Conservation (phyloP, 2,888 invertebrate genomes). For the Temnothorax ravouxi region DNA sequence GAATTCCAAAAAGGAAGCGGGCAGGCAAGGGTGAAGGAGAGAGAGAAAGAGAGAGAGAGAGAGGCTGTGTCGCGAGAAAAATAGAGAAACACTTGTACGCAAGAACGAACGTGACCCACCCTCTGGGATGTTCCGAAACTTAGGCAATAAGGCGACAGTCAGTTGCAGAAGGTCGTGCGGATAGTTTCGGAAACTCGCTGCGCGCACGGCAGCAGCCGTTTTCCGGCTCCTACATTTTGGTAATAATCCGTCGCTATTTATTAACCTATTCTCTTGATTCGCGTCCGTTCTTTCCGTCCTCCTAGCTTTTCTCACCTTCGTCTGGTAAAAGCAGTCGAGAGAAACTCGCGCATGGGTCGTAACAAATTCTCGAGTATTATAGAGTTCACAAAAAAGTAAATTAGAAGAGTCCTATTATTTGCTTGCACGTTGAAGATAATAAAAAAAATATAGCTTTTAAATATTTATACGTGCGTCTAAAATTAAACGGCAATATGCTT, state of each 20-base stretch:
- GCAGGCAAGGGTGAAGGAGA: slow-evolving; percentile 52
- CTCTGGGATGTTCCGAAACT: slow-evolving; percentile 80
- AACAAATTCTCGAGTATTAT: neutral
- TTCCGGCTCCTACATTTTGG: slow-evolving; percentile 23
- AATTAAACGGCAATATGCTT: neutral
- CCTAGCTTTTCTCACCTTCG: neutral
- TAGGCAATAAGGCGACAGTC: slow-evolving; percentile 82
- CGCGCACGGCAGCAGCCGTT: slow-evolving; percentile 67
- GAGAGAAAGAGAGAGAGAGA: slow-evolving; percentile 43
- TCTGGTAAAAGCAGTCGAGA: neutral
- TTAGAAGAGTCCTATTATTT: neutral
- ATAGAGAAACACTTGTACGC: slow-evolving; percentile 60
- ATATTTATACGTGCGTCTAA: neutral
- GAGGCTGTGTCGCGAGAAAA: slow-evolving; percentile 62
- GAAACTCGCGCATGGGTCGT: neutral
- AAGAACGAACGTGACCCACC: slow-evolving; percentile 46
- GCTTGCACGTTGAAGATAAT: neutral
- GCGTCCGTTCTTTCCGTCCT: neutral
- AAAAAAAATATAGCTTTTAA: neutral
- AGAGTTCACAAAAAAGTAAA: neutral
- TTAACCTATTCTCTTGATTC: slow-evolving; percentile 39
- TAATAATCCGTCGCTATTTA: slow-evolving; percentile 54
- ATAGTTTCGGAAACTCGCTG: slow-evolving; percentile 80
- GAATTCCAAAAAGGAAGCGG: slow-evolving; percentile 60
- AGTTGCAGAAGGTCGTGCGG: slow-evolving; percentile 76